Evolutionary conservation across 1,140 invertebrate genomes (phyloP), one percentile per base, ranked within the genome.

Genomic region (Hylaeus anthracinus): DNA sequence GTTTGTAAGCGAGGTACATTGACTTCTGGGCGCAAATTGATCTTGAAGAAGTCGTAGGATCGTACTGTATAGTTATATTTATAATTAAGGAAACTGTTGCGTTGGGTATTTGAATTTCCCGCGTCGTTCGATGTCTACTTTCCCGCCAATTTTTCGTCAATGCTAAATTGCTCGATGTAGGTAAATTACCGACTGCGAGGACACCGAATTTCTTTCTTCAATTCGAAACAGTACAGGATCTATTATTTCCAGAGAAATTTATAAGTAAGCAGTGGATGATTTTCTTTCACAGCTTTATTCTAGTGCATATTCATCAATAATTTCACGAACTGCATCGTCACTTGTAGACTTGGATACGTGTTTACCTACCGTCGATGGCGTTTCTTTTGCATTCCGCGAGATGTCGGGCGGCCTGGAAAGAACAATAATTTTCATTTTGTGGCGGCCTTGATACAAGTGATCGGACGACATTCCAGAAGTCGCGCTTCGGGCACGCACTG

Each of bases 361-460:
- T 74, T 74, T 74, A 74, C 48, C n/a, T 39, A 74, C 45, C 39
- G 78, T 74, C 60, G 75, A 76, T 77, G 51, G 48, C 55, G 76
- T 39, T 70, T 55, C 60, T 14, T 86, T 83, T 83, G 67, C 51
- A 80, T 85, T 77, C 80, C 72, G 14, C 66, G 53, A 58, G 82
- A 79, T 81, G 73, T 77, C 73, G 77, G 48, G 10, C 60, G 60
- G 26, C 82, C 80, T 79, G 79, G 81, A 84, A 77, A 83, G 88
- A 87, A 88, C 87, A 86, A 88, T 90, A 88, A 90, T 91, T 90
- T 90, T 84, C 87, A 92, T 91, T 91, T 91, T 84, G 86, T 83
- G 88, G 83, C 84, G 91, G 87, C 91, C 91, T 92, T 92, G 90
- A 91, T 92, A 87, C 84, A 87, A 91, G 88, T 89, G 88, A 91